phyloP scores from a whole-genome alignment of 2,888 invertebrate genomes.

The Tachina fera region DNA sequence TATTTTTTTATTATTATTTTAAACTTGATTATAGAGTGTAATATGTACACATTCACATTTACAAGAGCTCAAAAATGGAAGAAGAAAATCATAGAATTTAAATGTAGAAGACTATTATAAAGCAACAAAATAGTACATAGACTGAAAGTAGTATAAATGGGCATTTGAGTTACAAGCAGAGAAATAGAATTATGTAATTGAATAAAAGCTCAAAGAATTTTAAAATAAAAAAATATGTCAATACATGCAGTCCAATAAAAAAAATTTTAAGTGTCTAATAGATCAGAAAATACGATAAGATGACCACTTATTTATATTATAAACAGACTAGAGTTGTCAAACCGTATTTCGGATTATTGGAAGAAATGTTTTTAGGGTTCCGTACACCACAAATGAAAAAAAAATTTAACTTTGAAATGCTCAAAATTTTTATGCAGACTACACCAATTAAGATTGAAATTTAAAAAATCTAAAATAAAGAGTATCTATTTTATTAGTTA shows the following conservation, averaged over 20 bases:
- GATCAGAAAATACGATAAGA: too few species aligned
- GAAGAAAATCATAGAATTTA: slow-evolving; percentile 24
- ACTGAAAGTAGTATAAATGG: slow-evolving; percentile 26
- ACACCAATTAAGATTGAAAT: too few species aligned
- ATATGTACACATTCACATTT: slow-evolving; percentile 19
- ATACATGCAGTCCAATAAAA: neutral
- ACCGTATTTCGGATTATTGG: too few species aligned
- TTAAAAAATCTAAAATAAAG: too few species aligned
- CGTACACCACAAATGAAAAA: too few species aligned
- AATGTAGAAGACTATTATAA: slow-evolving; percentile 35
- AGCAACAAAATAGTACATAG: neutral
- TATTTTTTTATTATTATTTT: slow-evolving; percentile 21
- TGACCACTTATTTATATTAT: too few species aligned
- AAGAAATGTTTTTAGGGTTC: too few species aligned
- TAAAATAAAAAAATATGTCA: neutral
- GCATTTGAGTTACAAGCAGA: slow-evolving; percentile 12
- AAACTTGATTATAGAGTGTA: slow-evolving; percentile 40
- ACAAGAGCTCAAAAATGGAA: slow-evolving; percentile 20
- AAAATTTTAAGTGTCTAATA: neutral
- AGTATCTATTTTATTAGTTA: too few species aligned
- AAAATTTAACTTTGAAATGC: too few species aligned
- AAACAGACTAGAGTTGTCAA: too few species aligned
- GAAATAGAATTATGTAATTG: slow-evolving; percentile 31
- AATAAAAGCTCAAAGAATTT: slow-evolving; percentile 27
- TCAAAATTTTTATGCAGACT: too few species aligned